Base-by-base conservation (phyloP, 2,888 invertebrate species). In the Synergus laeviventris region DNA sequence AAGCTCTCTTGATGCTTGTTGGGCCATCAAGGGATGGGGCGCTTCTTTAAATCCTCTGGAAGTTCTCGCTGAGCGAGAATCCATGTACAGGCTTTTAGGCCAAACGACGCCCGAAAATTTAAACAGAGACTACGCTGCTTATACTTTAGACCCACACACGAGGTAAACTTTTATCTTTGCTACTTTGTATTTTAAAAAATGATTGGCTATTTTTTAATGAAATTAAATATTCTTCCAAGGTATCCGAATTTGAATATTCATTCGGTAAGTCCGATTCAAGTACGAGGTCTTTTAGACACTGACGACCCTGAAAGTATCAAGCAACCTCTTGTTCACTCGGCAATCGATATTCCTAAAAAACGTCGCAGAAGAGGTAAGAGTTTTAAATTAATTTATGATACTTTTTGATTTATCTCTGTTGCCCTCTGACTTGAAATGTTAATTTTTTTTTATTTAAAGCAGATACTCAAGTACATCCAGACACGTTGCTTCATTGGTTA, bases 81-180 rank as follows among this genome's bases (percentile, higher is more conserved):
- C 97, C 79, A 96, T 99, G 83, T 99, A 98, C 91, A 93, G 97
- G 83, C 93, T 96, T 16, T 91, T 96, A 1, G 92, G 93, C 89
- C 99, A 99, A 93, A 99, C 99, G 1, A 99, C 98, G 0, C 98
- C 99, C 0, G 98, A 98, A 91, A 99, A 99, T 89, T 92, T 99
- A 76, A 96, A 96, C 89, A 95, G 98, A 83, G 98, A 98, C 91
- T 95, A 96, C 87, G 95, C 95, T 76, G 94, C 95, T 14, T 98
- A 97, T 90, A 97, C 97, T 0, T 92, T 97, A 5, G 97, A 97
- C 91, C 97, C 97, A 5, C 94, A 95, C 74, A 96, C 97, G 4
- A 94, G 98, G 87, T 90, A 84, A 31, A 31, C 36, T 49, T 16
- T 38, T 4, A 64, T 24, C 21, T 21, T 24, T 56, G 5, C 31